These are phyloP conservation scores for Chrysemys picta DNA, from an alignment of 2,113 vertebrate species.

Conservation along the genomic window DNA sequence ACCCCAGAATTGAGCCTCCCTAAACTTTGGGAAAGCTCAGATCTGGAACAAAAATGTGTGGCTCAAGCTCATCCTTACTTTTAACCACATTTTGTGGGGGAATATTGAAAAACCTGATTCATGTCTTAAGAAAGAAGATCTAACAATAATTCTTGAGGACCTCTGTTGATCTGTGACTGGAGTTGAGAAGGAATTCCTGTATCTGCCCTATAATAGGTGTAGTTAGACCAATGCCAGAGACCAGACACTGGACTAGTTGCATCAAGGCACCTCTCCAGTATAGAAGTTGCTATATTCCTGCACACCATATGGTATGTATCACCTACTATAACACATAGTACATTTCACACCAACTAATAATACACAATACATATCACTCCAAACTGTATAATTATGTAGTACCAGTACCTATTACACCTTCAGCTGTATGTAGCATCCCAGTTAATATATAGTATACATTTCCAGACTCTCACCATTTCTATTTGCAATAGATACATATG, in stretches of 20 bases:
- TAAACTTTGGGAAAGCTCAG: background rate
- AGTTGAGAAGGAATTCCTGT: background rate
- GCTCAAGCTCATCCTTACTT: background rate
- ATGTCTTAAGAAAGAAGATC: background rate
- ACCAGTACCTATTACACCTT: too few species aligned
- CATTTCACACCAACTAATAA: too few species aligned
- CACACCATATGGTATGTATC: too few species aligned
- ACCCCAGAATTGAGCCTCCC: background rate
- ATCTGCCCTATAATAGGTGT: background rate
- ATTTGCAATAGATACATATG: background rate
- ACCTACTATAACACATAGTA: too few species aligned
- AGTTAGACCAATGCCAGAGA: too few species aligned
- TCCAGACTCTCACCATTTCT: background rate
- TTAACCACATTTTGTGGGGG: background rate
- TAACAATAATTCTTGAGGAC: background rate
- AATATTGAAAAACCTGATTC: background rate
- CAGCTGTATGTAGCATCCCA: background rate
- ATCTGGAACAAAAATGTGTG: background rate
- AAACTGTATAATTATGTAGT: too few species aligned
- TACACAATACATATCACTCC: too few species aligned
- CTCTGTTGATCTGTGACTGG: background rate
- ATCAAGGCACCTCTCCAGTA: too few species aligned
- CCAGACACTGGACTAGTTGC: too few species aligned
- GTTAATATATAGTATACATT: background rate
- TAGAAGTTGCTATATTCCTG: too few species aligned